phyloP scores from a whole-genome alignment of 2,113 vertebrate species.

The Grus americana region DNA sequence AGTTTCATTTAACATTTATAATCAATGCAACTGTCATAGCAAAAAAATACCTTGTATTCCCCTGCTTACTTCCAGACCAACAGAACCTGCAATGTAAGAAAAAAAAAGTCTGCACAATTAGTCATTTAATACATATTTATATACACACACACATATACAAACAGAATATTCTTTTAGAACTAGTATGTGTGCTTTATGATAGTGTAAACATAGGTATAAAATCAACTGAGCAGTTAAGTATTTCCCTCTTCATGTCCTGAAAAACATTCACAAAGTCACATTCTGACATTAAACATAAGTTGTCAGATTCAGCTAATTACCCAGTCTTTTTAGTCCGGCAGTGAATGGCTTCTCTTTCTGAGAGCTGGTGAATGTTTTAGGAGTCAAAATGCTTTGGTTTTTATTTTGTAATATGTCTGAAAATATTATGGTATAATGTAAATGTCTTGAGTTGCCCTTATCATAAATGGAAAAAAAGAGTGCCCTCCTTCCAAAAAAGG shows the following conservation, averaged over 20 bases:
- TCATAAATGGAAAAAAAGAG: background rate
- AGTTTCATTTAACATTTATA: background rate
- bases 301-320: background rate
- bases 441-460: background rate
- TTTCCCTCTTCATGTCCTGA: background rate
- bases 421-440: background rate
- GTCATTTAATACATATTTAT: background rate
- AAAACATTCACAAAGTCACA: background rate
- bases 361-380: background rate
- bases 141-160: fast-evolving
- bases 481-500: background rate
- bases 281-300: background rate
- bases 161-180: background rate
- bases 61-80: conserved; percentile 2
- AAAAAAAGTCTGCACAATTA: conserved; percentile 37
- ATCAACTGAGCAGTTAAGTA: background rate
- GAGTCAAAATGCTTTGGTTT: background rate
- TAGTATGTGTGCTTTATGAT: background rate
- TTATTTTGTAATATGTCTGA: background rate
- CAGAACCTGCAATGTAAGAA: conserved; percentile 24
- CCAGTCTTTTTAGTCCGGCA: background rate
- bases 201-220: conserved; percentile 32
- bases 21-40: background rate
- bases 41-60: conserved; percentile 18
- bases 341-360: fast-evolving